Evolutionary conservation across 2,797 vertebrate genomes (phyloP).

Genomic region (Cyprinella venusta): DNA sequence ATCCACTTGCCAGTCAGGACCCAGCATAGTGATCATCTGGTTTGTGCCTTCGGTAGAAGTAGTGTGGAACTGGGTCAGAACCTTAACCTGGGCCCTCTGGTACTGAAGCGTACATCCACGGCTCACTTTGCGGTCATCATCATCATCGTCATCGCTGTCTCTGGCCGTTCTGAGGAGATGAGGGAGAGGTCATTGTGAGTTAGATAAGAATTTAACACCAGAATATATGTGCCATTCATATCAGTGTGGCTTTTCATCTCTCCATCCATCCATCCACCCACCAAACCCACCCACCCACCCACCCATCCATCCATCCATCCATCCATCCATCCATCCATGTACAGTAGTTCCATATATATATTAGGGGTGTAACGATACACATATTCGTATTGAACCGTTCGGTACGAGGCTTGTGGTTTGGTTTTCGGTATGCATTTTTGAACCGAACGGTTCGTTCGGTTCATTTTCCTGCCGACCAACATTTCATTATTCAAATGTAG

Average conservation of each 20-base stretch:
- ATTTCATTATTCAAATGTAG: too few relatives aligned
- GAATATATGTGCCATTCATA: not conserved
- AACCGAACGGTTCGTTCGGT: too few relatives aligned
- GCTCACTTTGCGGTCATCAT: slow-evolving; percentile 85
- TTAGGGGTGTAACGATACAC: too few relatives aligned
- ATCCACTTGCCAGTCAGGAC: slow-evolving; percentile 96
- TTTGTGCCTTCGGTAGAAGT: slow-evolving; percentile 90
- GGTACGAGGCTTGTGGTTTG: too few relatives aligned
- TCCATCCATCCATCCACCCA: too few relatives aligned
- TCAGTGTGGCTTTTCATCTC: not conserved
- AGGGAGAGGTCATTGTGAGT: not conserved
- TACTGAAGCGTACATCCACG: slow-evolving; percentile 96
- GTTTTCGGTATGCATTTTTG: too few relatives aligned
- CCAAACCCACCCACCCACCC: too few relatives aligned
- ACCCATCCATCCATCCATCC: too few relatives aligned
- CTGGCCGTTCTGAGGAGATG: slow-evolving; percentile 72
- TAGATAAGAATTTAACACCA: not conserved
- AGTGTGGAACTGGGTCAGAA: slow-evolving; percentile 98
- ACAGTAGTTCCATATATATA: too few relatives aligned
- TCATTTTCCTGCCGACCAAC: too few relatives aligned
- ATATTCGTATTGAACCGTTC: too few relatives aligned
- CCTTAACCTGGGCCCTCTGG: slow-evolving; percentile 90
- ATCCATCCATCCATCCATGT: too few relatives aligned
- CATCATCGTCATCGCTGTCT: slow-evolving; percentile 93
- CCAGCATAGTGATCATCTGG: slow-evolving; percentile 98